These are phyloP conservation scores for Phallusia fumigata DNA, from an alignment of 23 tunicate species.

Conservation along the genomic window DNA sequence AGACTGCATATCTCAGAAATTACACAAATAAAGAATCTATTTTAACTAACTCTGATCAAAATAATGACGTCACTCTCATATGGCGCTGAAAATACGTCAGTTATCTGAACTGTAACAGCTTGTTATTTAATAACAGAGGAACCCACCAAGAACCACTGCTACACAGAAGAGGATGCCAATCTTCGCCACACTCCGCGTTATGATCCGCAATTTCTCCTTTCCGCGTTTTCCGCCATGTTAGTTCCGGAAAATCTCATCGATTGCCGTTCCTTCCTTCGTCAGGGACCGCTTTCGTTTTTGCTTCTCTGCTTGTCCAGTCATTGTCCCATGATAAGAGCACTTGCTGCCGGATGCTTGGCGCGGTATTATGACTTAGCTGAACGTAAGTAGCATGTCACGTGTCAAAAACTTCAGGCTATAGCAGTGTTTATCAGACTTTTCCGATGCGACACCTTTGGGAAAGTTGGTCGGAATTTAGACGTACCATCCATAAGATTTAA, in stretches of 20 bases:
- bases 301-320: slow-evolving; percentile 53
- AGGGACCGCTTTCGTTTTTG: slow-evolving; percentile 40
- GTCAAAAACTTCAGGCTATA: too few relatives aligned
- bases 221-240: slow-evolving; percentile 25
- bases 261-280: slow-evolving; percentile 39
- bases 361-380: slow-evolving; percentile 37
- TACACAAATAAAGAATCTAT: too few relatives aligned
- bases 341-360: slow-evolving; percentile 51
- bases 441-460: too few relatives aligned
- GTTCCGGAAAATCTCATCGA: slow-evolving; percentile 55
- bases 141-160: background rate
- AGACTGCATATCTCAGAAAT: too few relatives aligned
- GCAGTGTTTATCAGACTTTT: too few relatives aligned
- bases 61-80: too few relatives aligned
- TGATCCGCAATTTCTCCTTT: slow-evolving; percentile 53
- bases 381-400: slow-evolving; percentile 23
- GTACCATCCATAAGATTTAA: too few relatives aligned
- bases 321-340: slow-evolving; percentile 31
- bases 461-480: too few relatives aligned
- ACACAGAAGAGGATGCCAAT: background rate
- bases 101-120: too few relatives aligned
- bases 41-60: too few relatives aligned
- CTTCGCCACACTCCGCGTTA: slow-evolving; percentile 4
- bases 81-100: too few relatives aligned
- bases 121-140: background rate